Conservation (phyloP, 1,140 invertebrate species). For the Streblospio benedicti region DNA sequence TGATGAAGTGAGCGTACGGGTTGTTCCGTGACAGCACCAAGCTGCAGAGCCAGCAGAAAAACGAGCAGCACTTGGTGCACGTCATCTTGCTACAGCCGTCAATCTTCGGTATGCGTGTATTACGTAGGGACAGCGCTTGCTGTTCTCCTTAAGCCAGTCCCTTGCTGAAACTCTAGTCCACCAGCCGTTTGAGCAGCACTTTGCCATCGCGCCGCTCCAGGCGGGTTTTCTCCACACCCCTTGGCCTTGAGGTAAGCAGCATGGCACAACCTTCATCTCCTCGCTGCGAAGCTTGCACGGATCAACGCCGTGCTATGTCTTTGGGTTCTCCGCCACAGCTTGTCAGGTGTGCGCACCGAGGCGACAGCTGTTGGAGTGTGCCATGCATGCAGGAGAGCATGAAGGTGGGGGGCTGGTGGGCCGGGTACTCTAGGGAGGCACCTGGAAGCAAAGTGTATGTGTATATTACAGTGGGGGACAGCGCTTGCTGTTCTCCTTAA, state of each 20-base stretch:
- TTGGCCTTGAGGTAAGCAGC: slow-evolving; percentile 52
- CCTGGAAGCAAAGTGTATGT: slow-evolving; percentile 59
- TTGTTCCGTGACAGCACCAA: slow-evolving; percentile 43
- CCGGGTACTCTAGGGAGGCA: no score
- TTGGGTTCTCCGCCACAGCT: no score
- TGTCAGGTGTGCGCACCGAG: no score
- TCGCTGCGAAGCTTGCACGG: no score
- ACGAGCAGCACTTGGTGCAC: slow-evolving; percentile 56
- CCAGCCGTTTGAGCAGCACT: slow-evolving; percentile 50
- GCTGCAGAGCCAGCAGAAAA: slow-evolving; percentile 61
- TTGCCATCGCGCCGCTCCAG: slow-evolving; percentile 56
- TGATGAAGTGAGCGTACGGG: slow-evolving; percentile 57
- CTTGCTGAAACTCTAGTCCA: slow-evolving; percentile 53
- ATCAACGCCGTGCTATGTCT: no score
- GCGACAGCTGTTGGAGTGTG: no score
- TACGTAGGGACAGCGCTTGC: slow-evolving; percentile 45
- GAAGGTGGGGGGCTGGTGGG: no score
- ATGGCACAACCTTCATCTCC: no score
- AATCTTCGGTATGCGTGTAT: slow-evolving; percentile 52
- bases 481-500: slow-evolving; percentile 53
- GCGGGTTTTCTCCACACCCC: slow-evolving; percentile 37
- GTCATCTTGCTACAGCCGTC: slow-evolving; percentile 68
- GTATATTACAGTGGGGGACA: slow-evolving; percentile 57
- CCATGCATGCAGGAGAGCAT: no score
- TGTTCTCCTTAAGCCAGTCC: slow-evolving; percentile 55